Conservation (phyloP, 2,797 vertebrate genomes). For the Harpagifer antarcticus region DNA sequence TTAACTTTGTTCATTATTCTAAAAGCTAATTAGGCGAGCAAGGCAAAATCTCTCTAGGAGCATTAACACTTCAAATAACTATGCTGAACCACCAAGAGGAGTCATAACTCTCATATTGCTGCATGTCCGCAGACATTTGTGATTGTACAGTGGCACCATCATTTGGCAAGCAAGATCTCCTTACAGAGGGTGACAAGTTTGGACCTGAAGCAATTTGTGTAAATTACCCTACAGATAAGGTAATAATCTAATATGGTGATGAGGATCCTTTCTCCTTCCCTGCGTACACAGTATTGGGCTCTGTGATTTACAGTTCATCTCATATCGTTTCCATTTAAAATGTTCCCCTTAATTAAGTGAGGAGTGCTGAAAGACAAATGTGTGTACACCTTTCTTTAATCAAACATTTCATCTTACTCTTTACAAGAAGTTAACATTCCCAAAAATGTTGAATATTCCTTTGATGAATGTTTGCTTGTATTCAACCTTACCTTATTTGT, state of each 20-base stretch:
- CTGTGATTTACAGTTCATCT: conserved; percentile 57
- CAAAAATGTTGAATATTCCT: background rate
- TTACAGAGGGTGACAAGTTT: conserved; percentile 37
- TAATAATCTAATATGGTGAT: conserved; percentile 60
- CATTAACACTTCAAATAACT: conserved; percentile 46
- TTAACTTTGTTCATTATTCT: conserved; percentile 25
- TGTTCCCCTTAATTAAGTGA: conserved; percentile 48
- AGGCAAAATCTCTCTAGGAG: conserved; percentile 26
- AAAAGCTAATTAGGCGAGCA: conserved; percentile 22
- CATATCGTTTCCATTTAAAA: conserved; percentile 48
- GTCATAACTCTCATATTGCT: conserved; percentile 58
- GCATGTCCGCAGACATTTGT: conserved; percentile 43
- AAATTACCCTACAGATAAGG: conserved; percentile 58
- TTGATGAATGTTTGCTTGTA: background rate
- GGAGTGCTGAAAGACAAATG: conserved; percentile 39
- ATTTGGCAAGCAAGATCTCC: conserved; percentile 52
- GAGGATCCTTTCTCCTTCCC: conserved; percentile 46
- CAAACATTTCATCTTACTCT: background rate
- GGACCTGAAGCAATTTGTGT: conserved; percentile 56
- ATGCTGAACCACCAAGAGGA: conserved; percentile 25
- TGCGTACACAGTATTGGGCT: conserved; percentile 40
- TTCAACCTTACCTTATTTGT: background rate
- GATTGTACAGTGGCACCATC: conserved; percentile 39
- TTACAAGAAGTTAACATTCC: background rate
- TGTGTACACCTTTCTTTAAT: conserved; percentile 25